Percentiles rank a stretch among this genome's conserved stretches.
Conservation (phyloP, 2,797 vertebrate species). For the Gallirallus australis region DNA sequence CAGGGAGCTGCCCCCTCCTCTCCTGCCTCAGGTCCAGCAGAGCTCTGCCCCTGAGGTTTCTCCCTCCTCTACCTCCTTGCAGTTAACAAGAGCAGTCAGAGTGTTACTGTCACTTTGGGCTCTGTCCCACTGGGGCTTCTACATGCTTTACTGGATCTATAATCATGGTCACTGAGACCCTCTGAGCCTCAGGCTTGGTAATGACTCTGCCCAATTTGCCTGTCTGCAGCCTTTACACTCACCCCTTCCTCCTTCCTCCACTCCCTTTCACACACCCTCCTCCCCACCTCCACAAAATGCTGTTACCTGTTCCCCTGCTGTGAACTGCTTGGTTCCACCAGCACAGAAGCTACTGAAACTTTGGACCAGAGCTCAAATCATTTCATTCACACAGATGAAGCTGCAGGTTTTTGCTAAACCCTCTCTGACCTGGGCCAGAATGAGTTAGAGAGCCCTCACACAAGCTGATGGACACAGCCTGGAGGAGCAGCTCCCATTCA, state of each 20-base stretch:
- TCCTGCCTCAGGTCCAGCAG: not conserved
- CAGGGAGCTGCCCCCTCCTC: not conserved
- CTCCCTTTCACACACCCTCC: fast-evolving
- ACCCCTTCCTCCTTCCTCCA: not conserved
- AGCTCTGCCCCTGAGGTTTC: not conserved
- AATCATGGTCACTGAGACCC: fast-evolving
- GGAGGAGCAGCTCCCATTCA: not conserved
- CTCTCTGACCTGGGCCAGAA: not conserved
- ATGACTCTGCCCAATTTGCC: not conserved
- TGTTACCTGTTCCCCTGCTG: not conserved
- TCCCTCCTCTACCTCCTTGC: not conserved
- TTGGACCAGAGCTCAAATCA: not conserved
- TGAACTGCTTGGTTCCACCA: not conserved
- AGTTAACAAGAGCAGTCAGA: no score
- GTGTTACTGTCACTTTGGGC: not conserved
- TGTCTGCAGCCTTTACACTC: not conserved
- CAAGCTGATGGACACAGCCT: fast-evolving
- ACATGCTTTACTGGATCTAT: not conserved
- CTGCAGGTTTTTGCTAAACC: not conserved
- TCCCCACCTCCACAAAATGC: not conserved
- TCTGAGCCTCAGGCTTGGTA: not conserved
- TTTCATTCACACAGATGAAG: not conserved
- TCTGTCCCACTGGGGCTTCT: not conserved
- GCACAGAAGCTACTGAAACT: not conserved
- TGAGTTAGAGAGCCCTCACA: fast-evolving